These are phyloP conservation scores for Tarsius wallacei DNA, from an alignment of 2,797 vertebrate species.

Conservation along the genomic window DNA sequence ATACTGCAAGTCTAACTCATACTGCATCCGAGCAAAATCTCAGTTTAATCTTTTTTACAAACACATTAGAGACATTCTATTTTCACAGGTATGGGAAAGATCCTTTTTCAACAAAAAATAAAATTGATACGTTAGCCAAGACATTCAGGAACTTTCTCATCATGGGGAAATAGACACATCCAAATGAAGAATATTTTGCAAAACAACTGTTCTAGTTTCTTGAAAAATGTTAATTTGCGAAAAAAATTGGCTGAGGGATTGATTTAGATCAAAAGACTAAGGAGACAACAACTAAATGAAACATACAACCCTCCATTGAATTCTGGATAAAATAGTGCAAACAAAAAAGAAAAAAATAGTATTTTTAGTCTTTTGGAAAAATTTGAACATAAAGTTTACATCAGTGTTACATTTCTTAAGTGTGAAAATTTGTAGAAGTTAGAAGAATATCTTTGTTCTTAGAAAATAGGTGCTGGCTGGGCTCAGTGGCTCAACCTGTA, in stretches of 20 bases:
- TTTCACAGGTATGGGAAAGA: conserved; percentile 4
- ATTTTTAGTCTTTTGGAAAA: neutral
- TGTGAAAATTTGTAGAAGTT: neutral
- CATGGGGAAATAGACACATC: neutral
- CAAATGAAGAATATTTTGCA: neutral
- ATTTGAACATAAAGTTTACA: conserved; percentile 25
- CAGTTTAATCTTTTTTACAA: neutral
- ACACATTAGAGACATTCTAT: neutral
- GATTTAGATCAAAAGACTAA: conserved; percentile 3
- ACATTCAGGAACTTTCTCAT: conserved; percentile 57
- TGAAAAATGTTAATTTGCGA: neutral
- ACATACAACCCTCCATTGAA: neutral
- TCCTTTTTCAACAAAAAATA: neutral
- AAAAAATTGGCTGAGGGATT: neutral
- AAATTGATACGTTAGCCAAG: conserved; percentile 5
- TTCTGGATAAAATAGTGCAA: neutral
- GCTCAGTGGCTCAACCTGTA: no score
- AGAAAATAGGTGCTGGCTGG: neutral
- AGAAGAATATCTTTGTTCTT: neutral
- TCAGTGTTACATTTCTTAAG: neutral
- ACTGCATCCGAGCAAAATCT: neutral
- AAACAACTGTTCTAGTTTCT: conserved; percentile 3
- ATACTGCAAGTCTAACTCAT: neutral
- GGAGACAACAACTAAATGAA: neutral
- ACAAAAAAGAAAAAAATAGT: neutral